A percentile compares a stretch with the other conserved stretches of the same genome.
phyloP scores from a whole-genome alignment of 2,797 vertebrate genomes.

The Channa striata region DNA sequence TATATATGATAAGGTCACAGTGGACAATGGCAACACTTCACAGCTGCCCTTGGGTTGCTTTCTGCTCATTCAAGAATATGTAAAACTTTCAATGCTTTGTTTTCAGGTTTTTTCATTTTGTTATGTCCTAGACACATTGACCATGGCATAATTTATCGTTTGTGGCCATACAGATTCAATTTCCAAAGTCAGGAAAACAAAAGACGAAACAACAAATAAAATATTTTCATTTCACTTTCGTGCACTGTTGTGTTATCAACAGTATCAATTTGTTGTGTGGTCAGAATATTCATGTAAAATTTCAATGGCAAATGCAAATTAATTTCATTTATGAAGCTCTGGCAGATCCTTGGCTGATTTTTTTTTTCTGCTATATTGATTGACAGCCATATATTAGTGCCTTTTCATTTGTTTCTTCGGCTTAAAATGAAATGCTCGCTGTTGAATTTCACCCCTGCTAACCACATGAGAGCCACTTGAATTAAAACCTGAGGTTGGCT shows the following conservation, averaged over 20 bases:
- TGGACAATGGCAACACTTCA: slow-evolving; percentile 1
- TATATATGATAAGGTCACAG: neutral
- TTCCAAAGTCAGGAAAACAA: no score
- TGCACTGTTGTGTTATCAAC: slow-evolving; percentile 28
- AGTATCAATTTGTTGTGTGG: slow-evolving; percentile 25
- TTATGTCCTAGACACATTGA: slow-evolving; percentile 17
- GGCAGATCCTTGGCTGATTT: slow-evolving; percentile 20
- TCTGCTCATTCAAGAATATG: neutral
- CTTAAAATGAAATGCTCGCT: slow-evolving; percentile 62
- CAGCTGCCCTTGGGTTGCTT: neutral
- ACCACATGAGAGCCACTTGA: slow-evolving; percentile 68
- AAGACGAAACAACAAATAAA: neutral
- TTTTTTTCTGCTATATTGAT: slow-evolving; percentile 55
- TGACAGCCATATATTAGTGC: slow-evolving; percentile 57
- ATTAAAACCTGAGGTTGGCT: slow-evolving; percentile 63
- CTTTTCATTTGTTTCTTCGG: slow-evolving; percentile 48
- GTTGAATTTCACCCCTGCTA: slow-evolving; percentile 51
- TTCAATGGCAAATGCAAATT: slow-evolving; percentile 60
- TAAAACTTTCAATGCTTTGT: slow-evolving; percentile 1
- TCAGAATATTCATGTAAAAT: slow-evolving; percentile 32
- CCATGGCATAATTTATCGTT: slow-evolving; percentile 27
- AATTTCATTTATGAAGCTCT: slow-evolving; percentile 38
- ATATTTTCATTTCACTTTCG: slow-evolving; percentile 5
- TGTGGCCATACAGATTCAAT: slow-evolving; percentile 20
- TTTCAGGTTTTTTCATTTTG: neutral